Evolutionary conservation across 2,797 vertebrate genomes (phyloP), one percentile per base, ranked within the genome.

Genomic region (Sebastolobus alascanus): DNA sequence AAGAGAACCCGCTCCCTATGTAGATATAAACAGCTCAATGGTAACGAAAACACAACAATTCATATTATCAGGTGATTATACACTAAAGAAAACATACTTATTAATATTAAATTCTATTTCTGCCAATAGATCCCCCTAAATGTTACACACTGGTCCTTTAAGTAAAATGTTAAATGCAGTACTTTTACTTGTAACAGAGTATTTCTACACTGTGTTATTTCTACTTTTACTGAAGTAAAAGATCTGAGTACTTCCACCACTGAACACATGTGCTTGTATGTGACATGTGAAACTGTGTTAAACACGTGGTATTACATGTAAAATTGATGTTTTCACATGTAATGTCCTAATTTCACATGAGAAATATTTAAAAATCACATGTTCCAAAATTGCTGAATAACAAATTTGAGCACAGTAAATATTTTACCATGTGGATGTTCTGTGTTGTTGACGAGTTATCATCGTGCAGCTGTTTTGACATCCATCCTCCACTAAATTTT

Each of bases 391-490:
- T 16, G 12, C 31, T 8, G 35, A 43, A 37, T 37, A 58, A 70
- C 55, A 50, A 20, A 69, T 72, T 14, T 11, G 8, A 35, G 59
- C n/a, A 11, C 50, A 38, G 68, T 77, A 46, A 37, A 76, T 78
- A 80, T 66, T 73, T 77, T 3, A 61, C 12, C 3, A 18, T 43
- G 2, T 8, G 16, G 43, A 1, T 61, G 60, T 73, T 83, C 10
- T 14, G 72, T 73, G 60, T 75, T 73, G 20, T 59, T 52, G n/a
- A 31, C 29, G 60, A 79, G 65, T 60, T 58, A 66, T 86, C 67
- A 68, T 69, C 25, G 71, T n/a, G 40, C 61, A 68, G 75, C 75
- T 87, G 73, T 72, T 89, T 73, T 84, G 75, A 85, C 85, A 88
- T 80, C 54, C 68, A 66, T 72, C 74, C 63, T 75, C 58, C 65